Evolutionary conservation across 2,797 vertebrate species (phyloP).

Genomic region (Syngnathus acus): DNA sequence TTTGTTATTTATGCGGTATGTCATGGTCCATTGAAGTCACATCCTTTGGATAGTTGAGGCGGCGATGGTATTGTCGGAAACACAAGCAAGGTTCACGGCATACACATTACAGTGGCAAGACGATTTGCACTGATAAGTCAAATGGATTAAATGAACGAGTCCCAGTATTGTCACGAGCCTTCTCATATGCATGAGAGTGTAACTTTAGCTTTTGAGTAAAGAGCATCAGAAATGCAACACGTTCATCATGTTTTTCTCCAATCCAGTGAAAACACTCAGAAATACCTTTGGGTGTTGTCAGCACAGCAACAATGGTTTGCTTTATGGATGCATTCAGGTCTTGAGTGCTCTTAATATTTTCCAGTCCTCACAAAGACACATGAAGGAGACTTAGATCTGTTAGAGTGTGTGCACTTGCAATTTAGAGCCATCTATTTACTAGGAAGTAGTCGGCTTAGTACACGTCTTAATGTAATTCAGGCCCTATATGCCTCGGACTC

Average conservation of each 20-base stretch:
- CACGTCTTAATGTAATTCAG: no score
- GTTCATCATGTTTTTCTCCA: not conserved
- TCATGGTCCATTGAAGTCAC: not conserved
- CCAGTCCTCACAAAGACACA: not conserved
- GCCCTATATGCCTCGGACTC: no score
- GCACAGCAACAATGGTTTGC: not conserved
- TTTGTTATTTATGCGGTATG: not conserved
- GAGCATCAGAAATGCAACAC: not conserved
- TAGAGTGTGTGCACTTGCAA: no score
- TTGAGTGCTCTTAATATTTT: not conserved
- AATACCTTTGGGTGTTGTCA: not conserved
- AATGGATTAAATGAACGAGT: not conserved
- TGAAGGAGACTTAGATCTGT: not conserved
- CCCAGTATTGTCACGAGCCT: not conserved
- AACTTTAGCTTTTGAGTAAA: not conserved
- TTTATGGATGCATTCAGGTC: not conserved
- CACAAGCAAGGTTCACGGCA: not conserved
- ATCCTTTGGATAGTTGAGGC: not conserved
- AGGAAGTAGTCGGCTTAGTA: no score
- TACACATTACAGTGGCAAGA: not conserved
- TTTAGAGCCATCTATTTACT: no score
- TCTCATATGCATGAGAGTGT: not conserved
- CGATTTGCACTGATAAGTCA: not conserved
- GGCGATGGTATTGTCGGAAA: not conserved
- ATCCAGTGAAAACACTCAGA: not conserved